Base-by-base conservation (phyloP, 2,113 vertebrate species). In the Pleuronectes platessa region DNA sequence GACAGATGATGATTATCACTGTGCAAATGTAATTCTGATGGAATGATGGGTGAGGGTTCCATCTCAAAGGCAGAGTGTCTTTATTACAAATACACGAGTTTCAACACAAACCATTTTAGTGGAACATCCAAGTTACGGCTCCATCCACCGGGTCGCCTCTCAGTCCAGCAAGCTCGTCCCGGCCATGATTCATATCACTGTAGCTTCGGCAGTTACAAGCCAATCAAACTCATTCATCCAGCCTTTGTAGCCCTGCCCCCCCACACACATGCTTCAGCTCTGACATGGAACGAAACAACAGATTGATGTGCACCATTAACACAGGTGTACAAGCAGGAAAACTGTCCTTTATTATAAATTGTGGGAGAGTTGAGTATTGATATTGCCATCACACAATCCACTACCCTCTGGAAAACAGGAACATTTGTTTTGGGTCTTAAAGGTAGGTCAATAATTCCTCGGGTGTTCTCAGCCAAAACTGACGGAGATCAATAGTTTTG, bases 271-370 rank as follows among this genome's bases (percentile, higher is more conserved):
- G 20, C 37, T 53, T 58, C 64, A 24, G 12, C 42, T 66, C 47
- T 72, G 42, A 37, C 74, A 26, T 35, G 70, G 53, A 77, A 62
- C 1, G 3, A 74, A 77, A 68, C n/a, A 71, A 42, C 42, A 70
- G 79, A 89, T 71, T 87, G 65, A 83, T 87, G 74, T 74, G 61
- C 62, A 63, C 61, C 79, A 89, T 82, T 80, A 83, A 45, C 64
- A 69, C 71, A 74, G 65, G 67, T 74, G 76, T 77, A 77, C 31
- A 2, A 80, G 79, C 78, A 81, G 21, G 24, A 78, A 61, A 58
- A 61, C 71, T 75, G 37, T 59, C 23, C 54, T 35, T 12, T 9
- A 4, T 61, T 54, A 62, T 68, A 76, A 72, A 83, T 83, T 60
- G 69, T 61, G 42, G 26, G 14, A 54, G 18, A 71, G 68, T 77